Evolutionary conservation across 2,797 vertebrate species (phyloP).

Genomic region (Chrysolophus pictus): DNA sequence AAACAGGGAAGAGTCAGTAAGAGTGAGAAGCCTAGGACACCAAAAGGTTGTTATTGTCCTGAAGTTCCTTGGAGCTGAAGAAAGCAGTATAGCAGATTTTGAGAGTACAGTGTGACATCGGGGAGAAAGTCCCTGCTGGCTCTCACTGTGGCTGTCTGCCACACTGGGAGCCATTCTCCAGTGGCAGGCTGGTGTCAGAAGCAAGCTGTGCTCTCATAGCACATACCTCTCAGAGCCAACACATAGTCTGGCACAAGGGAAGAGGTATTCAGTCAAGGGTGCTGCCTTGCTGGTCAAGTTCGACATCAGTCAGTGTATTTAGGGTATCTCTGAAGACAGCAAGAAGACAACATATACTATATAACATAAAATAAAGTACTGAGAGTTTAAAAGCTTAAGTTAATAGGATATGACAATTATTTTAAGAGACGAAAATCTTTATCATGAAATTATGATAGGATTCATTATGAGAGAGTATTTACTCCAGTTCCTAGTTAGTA

Average conservation of each 20-base stretch:
- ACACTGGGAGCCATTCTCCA: background rate
- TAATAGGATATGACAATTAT: background rate
- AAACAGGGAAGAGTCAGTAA: background rate
- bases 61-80: background rate
- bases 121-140: background rate
- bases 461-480: background rate
- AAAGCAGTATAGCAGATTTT: background rate
- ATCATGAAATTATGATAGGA: background rate
- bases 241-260: background rate
- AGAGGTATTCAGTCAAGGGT: background rate
- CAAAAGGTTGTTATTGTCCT: background rate
- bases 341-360: background rate
- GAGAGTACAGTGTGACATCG: background rate
- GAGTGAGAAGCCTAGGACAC: background rate
- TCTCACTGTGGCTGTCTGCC: background rate
- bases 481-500: background rate
- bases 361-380: background rate
- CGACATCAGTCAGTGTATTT: background rate
- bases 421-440: background rate
- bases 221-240: rapidly evolving
- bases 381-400: background rate
- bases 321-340: background rate
- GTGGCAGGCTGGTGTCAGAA: background rate
- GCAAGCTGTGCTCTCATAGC: background rate
- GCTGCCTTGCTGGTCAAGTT: background rate